These are phyloP conservation scores for Stegodyphus dumicola DNA, from an alignment of 1,140 invertebrate species.

Conservation along the genomic window DNA sequence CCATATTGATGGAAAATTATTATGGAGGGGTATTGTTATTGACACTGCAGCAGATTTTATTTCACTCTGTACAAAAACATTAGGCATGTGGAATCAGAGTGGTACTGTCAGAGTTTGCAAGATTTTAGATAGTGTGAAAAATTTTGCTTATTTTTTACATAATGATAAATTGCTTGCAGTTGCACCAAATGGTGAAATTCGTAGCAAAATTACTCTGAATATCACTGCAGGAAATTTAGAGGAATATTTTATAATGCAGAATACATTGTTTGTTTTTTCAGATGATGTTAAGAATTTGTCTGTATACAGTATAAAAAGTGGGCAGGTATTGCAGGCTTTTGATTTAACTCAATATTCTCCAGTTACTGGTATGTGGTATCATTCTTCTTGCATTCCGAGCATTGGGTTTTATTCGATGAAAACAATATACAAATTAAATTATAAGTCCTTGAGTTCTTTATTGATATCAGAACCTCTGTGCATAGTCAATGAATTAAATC, in stretches of 20 bases:
- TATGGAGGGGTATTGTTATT: conserved; percentile 41
- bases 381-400: conserved; percentile 43
- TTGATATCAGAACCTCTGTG: conserved; percentile 18
- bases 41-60: conserved; percentile 46
- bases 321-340: conserved; percentile 13
- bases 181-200: conserved; percentile 45
- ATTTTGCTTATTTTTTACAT: conserved; percentile 44
- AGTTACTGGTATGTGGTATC: conserved; percentile 29
- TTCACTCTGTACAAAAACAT: conserved; percentile 41
- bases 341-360: conserved; percentile 6
- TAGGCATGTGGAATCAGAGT: conserved; percentile 30
- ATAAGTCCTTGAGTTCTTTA: conserved; percentile 24
- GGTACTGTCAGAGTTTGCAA: conserved; percentile 38
- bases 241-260: conserved; percentile 45
- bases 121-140: conserved; percentile 32
- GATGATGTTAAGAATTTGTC: conserved; percentile 7
- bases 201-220: conserved; percentile 9
- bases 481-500: conserved; percentile 1
- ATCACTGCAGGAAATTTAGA: background rate
- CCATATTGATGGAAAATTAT: conserved; percentile 43
- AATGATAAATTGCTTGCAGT: conserved; percentile 20
- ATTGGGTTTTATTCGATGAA: conserved; percentile 39
- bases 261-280: conserved; percentile 22
- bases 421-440: conserved; percentile 32
- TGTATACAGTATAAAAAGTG: conserved; percentile 20